A percentile compares a stretch with the other conserved stretches of the same genome.
Conservation (phyloP, 2,888 invertebrate species). For the Acanthoscelides obtectus region DNA sequence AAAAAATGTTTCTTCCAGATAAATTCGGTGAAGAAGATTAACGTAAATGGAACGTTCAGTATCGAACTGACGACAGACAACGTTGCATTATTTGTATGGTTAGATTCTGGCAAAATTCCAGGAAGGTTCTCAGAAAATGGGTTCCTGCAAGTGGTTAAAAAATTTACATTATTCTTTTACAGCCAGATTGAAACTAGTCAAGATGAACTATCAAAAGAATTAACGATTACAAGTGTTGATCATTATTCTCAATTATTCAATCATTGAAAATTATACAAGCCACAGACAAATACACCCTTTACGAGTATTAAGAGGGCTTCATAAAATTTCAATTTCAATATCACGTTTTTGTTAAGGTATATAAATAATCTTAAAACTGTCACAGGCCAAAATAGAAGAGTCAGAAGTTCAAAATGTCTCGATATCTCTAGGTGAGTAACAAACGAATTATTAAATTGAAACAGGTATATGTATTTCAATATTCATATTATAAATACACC, state of each 20-base stretch:
- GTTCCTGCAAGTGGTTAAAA: conserved; percentile 45
- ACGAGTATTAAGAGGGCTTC: too few species aligned
- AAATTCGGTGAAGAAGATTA: conserved; percentile 23
- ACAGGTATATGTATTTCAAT: neutral
- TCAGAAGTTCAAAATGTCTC: too few species aligned
- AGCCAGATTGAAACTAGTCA: conserved; percentile 24
- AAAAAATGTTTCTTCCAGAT: conserved; percentile 24
- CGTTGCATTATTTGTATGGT: conserved; percentile 66
- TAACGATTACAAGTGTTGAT: conserved; percentile 15
- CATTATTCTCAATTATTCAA: neutral
- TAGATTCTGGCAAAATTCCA: conserved; percentile 51
- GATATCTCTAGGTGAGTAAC: too few species aligned
- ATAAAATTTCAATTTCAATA: too few species aligned
- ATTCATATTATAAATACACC: neutral
- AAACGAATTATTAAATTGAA: neutral
- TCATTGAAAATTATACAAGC: too few species aligned
- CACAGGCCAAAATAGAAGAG: too few species aligned
- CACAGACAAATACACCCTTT: too few species aligned
- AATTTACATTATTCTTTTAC: conserved; percentile 32
- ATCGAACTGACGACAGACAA: conserved; percentile 49
- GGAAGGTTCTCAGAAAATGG: conserved; percentile 78
- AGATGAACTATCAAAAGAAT: conserved; percentile 12
- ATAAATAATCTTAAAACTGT: too few species aligned
- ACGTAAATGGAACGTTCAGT: conserved; percentile 28
- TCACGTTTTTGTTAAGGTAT: too few species aligned